Evolutionary conservation across 2,797 vertebrate genomes (phyloP).

Genomic region (Channallabes apus): DNA sequence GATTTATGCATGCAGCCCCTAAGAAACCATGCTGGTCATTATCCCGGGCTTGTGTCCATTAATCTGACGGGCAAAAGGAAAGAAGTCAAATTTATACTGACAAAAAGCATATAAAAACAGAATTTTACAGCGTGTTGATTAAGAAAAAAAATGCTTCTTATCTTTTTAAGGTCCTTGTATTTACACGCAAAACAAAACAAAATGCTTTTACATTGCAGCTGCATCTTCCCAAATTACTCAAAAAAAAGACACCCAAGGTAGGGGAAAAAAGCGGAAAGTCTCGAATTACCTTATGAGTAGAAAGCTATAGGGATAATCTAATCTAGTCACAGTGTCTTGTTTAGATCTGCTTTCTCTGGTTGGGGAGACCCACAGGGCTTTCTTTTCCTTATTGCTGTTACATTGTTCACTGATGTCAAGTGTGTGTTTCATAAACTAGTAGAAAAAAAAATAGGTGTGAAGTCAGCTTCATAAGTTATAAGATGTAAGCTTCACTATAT

Average conservation of each 20-base stretch:
- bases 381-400: background rate
- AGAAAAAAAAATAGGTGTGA: background rate
- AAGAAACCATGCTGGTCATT: conserved; percentile 59
- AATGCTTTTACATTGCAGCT: background rate
- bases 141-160: background rate
- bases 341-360: background rate
- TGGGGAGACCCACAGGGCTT: conserved; percentile 15
- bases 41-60: conserved; percentile 54
- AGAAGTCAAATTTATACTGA: conserved; percentile 36
- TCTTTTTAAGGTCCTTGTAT: background rate
- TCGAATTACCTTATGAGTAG: conserved; percentile 18
- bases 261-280: background rate
- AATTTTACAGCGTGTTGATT: background rate
- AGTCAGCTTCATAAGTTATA: background rate
- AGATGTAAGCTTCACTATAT: conserved; percentile 3
- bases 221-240: background rate
- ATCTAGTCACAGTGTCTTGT: conserved; percentile 29
- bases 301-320: background rate
- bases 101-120: conserved; percentile 12
- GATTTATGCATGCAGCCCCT: conserved; percentile 57
- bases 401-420: conserved; percentile 11
- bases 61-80: conserved; percentile 56
- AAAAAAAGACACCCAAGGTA: background rate
- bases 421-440: background rate
- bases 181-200: background rate